Percentiles rank a stretch among this genome's conserved stretches.
phyloP scores from a whole-genome alignment of 2,888 invertebrate genomes.

The Cephus runcator region DNA sequence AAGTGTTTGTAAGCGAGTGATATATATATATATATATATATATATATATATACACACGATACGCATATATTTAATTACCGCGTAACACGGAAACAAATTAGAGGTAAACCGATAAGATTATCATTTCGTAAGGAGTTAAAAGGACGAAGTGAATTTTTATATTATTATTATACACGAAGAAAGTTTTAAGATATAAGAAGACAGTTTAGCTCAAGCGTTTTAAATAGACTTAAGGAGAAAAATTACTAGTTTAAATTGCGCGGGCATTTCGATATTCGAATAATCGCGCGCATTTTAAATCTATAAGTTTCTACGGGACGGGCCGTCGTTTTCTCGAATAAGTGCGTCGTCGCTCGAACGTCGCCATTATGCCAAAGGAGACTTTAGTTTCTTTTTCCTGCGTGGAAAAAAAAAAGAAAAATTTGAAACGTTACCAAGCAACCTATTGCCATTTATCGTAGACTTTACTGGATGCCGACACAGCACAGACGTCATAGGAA shows the following conservation, averaged over 20 bases:
- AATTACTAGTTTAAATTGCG: constrained; percentile 22
- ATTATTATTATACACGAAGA: constrained; percentile 18
- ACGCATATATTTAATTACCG: neutral
- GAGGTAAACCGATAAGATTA: constrained; percentile 25
- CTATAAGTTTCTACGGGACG: neutral
- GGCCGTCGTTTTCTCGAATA: neutral
- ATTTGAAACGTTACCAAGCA: neutral
- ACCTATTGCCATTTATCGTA: neutral
- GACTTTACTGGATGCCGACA: neutral
- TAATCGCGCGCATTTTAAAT: constrained; percentile 23
- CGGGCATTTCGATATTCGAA: constrained; percentile 7
- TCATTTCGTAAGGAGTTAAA: constrained; percentile 17
- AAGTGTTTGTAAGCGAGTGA: constrained; percentile 37
- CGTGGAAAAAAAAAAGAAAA: neutral
- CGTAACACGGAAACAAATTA: constrained; percentile 26
- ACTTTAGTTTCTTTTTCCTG: neutral
- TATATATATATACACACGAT: constrained; percentile 31
- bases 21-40: constrained; percentile 33
- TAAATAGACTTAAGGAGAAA: constrained; percentile 19
- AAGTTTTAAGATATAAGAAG: constrained; percentile 27
- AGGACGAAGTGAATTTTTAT: constrained; percentile 29
- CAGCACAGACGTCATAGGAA: neutral
- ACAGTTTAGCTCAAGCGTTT: constrained; percentile 34
- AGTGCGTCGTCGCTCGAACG: neutral
- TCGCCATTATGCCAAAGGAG: neutral